Evolutionary conservation across 1,140 invertebrate genomes (phyloP).

Genomic region (Asbolus verrucosus): DNA sequence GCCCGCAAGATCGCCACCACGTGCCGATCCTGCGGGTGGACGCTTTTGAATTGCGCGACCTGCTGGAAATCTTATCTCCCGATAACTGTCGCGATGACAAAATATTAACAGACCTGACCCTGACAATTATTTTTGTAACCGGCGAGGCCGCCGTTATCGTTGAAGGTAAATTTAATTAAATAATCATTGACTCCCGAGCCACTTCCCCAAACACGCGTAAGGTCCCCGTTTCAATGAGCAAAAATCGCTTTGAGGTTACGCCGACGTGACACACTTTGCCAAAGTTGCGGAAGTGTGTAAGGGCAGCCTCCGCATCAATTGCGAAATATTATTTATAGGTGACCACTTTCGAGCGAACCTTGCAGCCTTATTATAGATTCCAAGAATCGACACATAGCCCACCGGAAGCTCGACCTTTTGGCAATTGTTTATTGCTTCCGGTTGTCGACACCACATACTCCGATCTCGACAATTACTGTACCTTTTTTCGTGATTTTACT

Average conservation of each 20-base stretch:
- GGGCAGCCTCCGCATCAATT: conserved; percentile 23
- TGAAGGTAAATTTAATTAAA: conserved; percentile 46
- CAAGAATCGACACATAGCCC: too few species aligned
- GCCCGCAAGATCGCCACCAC: neutral
- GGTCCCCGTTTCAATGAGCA: conserved; percentile 11
- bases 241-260: conserved; percentile 2
- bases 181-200: conserved; percentile 20
- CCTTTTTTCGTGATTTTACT: neutral
- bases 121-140: conserved; percentile 62
- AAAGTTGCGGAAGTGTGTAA: conserved; percentile 26
- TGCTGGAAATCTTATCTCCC: neutral
- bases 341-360: conserved; percentile 13
- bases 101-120: conserved; percentile 59
- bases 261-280: conserved; percentile 16
- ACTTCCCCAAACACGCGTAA: neutral
- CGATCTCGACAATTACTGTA: too few species aligned
- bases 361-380: neutral
- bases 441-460: too few species aligned
- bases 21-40: too few species aligned
- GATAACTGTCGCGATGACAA: conserved; percentile 55
- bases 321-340: conserved; percentile 11
- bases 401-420: too few species aligned
- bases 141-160: conserved; percentile 49
- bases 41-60: too few species aligned
- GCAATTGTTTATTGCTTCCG: too few species aligned